Base-by-base conservation (phyloP, 2,888 invertebrate species). In the Macrosoma leucophasiata region DNA sequence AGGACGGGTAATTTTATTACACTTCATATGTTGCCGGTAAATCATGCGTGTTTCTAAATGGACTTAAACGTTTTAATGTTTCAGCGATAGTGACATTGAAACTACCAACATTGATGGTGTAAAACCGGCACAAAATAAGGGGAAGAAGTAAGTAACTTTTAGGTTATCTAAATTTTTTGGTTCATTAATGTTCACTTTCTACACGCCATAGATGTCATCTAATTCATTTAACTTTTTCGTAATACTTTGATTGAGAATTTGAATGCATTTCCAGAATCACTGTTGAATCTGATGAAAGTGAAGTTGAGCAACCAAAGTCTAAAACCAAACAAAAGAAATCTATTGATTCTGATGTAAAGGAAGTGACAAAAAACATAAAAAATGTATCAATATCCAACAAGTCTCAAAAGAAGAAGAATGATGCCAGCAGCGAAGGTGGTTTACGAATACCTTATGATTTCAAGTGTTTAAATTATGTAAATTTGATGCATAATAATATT, bases 1-100 rank as follows among this genome's bases (percentile, higher is more conserved):
- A 92, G 52, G 91, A 92, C 58, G 89, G 90, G 92, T 92, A 81
- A 87, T 86, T 62, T 57, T 49, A 26, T 36, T 54, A 50, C 52
- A 50, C 54, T 55, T 62, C 70, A 73, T 69, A 76, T 72, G 67
- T 66, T 63, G 55, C 48, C 38, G 19, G 26, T 46, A 48, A 44
- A 43, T 29, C 22, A 15, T 32, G 40, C 21, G 48, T 50, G 46
- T 41, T 48, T 39, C 37, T n/a, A n/a, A n/a, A n/a, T n/a, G n/a
- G n/a, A 36, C 11, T 4, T 27, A 26, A 36, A 14, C 41, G 37
- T 35, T 41, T 33, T 38, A 32, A 43, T 39, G 40, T 86, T 85
- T 53, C 62, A 91, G 91, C 57, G 90, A 90, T 53, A 89, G 88
- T 60, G 90, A 90, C 55, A 73, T 74, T 43, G 85, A 85, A 62